Conservation (phyloP, 2,797 vertebrate genomes). For the Merluccius polli region DNA sequence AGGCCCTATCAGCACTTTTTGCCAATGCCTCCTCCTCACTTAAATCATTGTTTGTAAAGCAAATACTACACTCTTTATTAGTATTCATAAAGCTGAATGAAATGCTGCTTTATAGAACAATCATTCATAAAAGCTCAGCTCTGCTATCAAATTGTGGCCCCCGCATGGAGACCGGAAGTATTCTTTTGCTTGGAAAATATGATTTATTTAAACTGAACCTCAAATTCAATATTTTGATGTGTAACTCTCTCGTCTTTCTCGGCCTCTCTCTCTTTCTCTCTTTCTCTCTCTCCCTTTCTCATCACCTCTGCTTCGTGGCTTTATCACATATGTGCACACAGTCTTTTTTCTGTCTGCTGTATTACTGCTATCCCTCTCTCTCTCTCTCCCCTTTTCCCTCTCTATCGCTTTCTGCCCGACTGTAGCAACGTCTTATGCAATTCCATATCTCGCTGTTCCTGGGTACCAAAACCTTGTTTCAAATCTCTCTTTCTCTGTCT, state of each 20-base stretch:
- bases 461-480: neutral
- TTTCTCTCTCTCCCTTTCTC: constrained; percentile 24
- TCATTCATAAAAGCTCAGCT: constrained; percentile 44
- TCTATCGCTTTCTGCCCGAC: neutral
- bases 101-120: constrained; percentile 38
- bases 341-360: neutral
- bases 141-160: constrained; percentile 15
- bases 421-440: neutral
- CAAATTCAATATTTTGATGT: constrained; percentile 1
- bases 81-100: constrained; percentile 16
- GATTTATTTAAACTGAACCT: constrained; percentile 1
- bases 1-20: neutral
- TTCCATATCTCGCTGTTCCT: constrained; percentile 1
- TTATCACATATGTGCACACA: constrained; percentile 59
- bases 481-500: constrained; percentile 1
- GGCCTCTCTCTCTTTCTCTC: neutral
- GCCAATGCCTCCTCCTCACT: neutral
- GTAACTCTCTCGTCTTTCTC: neutral
- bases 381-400: neutral
- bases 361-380: neutral
- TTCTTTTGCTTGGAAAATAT: constrained; percentile 10
- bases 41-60: constrained; percentile 16
- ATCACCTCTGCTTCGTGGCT: constrained; percentile 15
- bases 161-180: neutral
- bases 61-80: constrained; percentile 24